Evolutionary conservation across 2,113 vertebrate species (phyloP), one percentile per base, ranked within the genome.

Genomic region (Cyphomyrus plagiostoma): DNA sequence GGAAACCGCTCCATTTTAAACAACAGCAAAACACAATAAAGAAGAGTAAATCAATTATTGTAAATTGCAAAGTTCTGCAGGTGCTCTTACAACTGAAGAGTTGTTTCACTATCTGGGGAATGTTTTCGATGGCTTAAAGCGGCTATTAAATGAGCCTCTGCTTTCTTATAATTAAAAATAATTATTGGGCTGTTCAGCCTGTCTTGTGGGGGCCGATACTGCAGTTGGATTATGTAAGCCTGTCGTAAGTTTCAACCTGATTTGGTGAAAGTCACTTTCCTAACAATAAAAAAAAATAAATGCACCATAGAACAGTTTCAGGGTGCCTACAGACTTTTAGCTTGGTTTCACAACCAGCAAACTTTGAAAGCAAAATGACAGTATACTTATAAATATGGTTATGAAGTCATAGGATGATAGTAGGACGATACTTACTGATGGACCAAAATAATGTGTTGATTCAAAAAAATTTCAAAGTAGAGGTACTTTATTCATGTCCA

Each of bases 141-240:
- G 48, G 42, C 19, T 48, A 48, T 48, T 84, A 84, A 84, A 84
- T 3, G 3, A 84, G 42, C 8, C 45, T 84, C 45, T 46, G 39
- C 82, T 48, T 84, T 48, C 42, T 84, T 46, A 84, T 48, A 48
- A 84, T 84, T 84, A 84, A 48, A n/a, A 84, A 84, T 48, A 84
- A 84, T 84, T 84, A 84, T 23, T 84, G 21, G 82, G 21, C 82
- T 84, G 82, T 23, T 83, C 80, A 83, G 42, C 42, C 39, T 17
- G 35, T 82, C 77, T 84, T 46, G 82, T 45, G 45, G 82, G 82
- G 39, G 45, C 45, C n/a, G 30, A 35, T 80, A 80, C 35, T 80
- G 30, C 74, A 80, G 74, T 42, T 39, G 15, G 35, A 80, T 80
- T 80, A 80, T 42, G 6, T 42, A 80, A 80, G 35, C 1, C 30